Evolutionary conservation across 1,140 invertebrate species (phyloP), one percentile per base, ranked within the genome.

Genomic region (Drosophila pallidifrons): DNA sequence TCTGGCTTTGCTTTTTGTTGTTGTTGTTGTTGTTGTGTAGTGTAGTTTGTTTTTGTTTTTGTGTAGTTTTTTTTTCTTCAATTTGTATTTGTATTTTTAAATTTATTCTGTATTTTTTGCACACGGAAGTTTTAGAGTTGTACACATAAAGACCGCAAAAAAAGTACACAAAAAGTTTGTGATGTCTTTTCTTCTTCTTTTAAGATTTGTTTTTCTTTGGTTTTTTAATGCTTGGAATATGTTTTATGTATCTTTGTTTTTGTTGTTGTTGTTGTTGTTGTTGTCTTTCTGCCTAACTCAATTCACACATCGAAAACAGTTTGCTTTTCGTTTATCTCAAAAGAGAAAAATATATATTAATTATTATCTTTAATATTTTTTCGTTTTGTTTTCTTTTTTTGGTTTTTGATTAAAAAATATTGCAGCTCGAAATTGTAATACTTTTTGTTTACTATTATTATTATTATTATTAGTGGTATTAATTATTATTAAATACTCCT

Each of bases 341-440:
- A 88, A 88, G 85, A 88, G 85, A 88, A 88, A 88, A 88, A 88
- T 88, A 88, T 88, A 89, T 89, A 81, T 81, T 81, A 89, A 89
- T 89, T 85, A 89, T 88, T 88, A 85, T 89, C 77, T 81, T 75
- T 89, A 74, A 73, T 80, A 77, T 74, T 63, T 66, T 64, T 67
- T 82, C 76, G 51, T 65, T 82, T 25, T 20, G 0, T 65, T 43
- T 49, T 28, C 13, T 55, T 16, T 2, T 41, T 49, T 69, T 45
- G 43, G 45, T 68, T 81, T 82, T 82, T 87, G 85, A 88, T 88
- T 83, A 83, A 88, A 88, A 88, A 88, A 88, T 89, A 89, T 88
- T 88, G 85, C 85, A 88, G 85, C 85, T 88, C 85, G 65, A 89
- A 88, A 88, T 81, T 77, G 85, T 87, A 87, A 88, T 87, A 87